Evolutionary conservation across 2,888 invertebrate species (phyloP).

Genomic region (Rhingia campestris): DNA sequence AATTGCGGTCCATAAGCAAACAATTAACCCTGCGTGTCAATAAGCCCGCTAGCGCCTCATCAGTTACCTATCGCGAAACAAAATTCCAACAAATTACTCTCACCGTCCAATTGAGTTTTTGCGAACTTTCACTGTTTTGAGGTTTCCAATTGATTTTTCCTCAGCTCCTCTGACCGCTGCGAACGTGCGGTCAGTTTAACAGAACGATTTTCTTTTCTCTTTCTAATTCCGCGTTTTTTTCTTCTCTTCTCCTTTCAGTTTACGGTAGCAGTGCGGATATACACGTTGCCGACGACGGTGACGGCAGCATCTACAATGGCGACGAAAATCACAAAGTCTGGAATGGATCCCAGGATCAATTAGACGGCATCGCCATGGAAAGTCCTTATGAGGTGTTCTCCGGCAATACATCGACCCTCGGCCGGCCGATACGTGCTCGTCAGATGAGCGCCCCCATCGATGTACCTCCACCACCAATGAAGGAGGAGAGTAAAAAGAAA

Average conservation of each 20-base stretch:
- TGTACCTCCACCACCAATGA: conserved; percentile 93
- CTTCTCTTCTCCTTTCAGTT: conserved; percentile 78
- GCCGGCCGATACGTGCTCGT: conserved; percentile 89
- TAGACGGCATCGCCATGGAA: conserved; percentile 87
- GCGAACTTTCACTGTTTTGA: conserved; percentile 60
- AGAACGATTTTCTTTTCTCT: conserved; percentile 42
- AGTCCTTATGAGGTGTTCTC: conserved; percentile 88
- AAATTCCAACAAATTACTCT: conserved; percentile 50
- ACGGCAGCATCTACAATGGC: conserved; percentile 93
- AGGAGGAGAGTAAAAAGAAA: conserved; percentile 86
- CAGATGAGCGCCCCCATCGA: conserved; percentile 91
- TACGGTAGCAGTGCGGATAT: conserved; percentile 83
- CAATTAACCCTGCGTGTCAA: conserved; percentile 60
- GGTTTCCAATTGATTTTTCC: conserved; percentile 48
- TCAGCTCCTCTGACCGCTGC: not conserved
- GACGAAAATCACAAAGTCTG: conserved; percentile 97
- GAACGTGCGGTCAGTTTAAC: conserved; percentile 40
- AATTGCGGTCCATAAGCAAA: conserved; percentile 41
- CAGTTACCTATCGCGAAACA: conserved; percentile 18
- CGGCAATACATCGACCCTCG: conserved; percentile 84
- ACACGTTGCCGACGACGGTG: conserved; percentile 86
- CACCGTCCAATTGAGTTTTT: conserved; percentile 41
- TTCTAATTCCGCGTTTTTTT: conserved; percentile 13
- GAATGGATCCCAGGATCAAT: conserved; percentile 91
- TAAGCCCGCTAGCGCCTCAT: conserved; percentile 29